phyloP scores from a whole-genome alignment of 2,888 invertebrate species.

The Quadriops clusia region DNA sequence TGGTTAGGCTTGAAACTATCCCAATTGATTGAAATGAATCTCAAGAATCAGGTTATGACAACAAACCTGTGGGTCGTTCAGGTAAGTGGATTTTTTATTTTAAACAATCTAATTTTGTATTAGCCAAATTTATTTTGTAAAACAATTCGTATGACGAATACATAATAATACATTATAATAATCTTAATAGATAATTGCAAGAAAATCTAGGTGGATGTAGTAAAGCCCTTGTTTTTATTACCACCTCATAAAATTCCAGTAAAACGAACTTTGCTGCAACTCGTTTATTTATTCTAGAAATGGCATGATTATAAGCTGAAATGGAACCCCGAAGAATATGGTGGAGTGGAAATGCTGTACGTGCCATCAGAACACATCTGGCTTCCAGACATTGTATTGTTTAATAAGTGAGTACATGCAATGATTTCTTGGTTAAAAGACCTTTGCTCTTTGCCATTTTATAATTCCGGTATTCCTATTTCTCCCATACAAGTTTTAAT shows the following conservation, averaged over 20 bases:
- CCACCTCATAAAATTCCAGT: not conserved
- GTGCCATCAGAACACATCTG: slow-evolving; percentile 95
- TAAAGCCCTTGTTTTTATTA: slow-evolving; percentile 3
- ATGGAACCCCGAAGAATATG: slow-evolving; percentile 85
- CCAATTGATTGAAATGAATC: slow-evolving; percentile 81
- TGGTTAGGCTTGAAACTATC: slow-evolving; percentile 81
- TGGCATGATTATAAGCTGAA: slow-evolving; percentile 84
- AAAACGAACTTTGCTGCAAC: not conserved
- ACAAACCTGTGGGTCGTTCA: slow-evolving; percentile 91
- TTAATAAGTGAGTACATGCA: slow-evolving; percentile 65
- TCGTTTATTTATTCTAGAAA: slow-evolving; percentile 56
- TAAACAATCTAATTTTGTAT: too few species aligned
- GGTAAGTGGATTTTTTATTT: too few species aligned
- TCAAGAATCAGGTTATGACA: slow-evolving; percentile 90
- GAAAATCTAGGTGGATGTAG: too few species aligned
- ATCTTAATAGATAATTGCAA: too few species aligned
- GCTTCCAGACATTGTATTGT: slow-evolving; percentile 91
- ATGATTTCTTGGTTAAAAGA: too few species aligned
- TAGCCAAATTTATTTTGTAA: too few species aligned
- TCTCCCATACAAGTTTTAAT: too few species aligned
- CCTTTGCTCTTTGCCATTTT: too few species aligned
- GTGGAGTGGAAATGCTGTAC: slow-evolving; percentile 80
- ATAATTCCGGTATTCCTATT: too few species aligned
- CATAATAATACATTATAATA: too few species aligned
- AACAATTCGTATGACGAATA: too few species aligned